Base-by-base conservation (phyloP, 2,888 invertebrate species). In the Apoda limacodes region DNA sequence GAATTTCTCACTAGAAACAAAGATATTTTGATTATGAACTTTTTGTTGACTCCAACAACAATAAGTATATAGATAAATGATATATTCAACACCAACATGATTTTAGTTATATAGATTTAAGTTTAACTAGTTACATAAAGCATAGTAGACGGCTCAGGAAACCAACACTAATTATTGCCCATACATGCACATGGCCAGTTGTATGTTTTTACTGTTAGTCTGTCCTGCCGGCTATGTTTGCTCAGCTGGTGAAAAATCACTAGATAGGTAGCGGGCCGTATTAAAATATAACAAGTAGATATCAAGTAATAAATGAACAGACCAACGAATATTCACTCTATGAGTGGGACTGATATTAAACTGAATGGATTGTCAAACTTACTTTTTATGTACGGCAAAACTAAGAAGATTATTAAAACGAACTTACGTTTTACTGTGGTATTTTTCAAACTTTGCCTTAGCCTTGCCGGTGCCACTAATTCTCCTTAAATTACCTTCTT, bases 361-460 rank as follows among this genome's bases (percentile, higher is more conserved):
- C n/a, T n/a, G n/a, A n/a, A n/a, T n/a, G n/a, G n/a, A n/a, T n/a
- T n/a, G n/a, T n/a, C n/a, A n/a, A n/a, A 24, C 25, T 17, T 10
- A n/a, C n/a, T n/a, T n/a, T n/a, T n/a, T n/a, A n/a, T n/a, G n/a
- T n/a, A 17, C 15, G n/a, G 20, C 12, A 26, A 27, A 20, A 29
- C 30, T 13, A 11, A 31, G 11, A 5, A 31, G 5, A 14, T 19
- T 28, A 24, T 26, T 11, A 32, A 36, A 30, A 30, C 13, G 15
- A 11, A 3, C 70, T 66, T 24, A 78, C 88, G 88, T 88, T 68
- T 88, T 88, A 44, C 88, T 87, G 49, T 95, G 92, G 60, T 97
- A 98, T 72, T 95, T 97, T 52, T 97, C 95, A 59, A 95, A 94
- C 61, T 92, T 93, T 2, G 92, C 90, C 55, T 91, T 90, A 1